Evolutionary conservation across 2,113 vertebrate species (phyloP), one percentile per base, ranked within the genome.

Genomic region (Oncorhynchus tshawytscha): DNA sequence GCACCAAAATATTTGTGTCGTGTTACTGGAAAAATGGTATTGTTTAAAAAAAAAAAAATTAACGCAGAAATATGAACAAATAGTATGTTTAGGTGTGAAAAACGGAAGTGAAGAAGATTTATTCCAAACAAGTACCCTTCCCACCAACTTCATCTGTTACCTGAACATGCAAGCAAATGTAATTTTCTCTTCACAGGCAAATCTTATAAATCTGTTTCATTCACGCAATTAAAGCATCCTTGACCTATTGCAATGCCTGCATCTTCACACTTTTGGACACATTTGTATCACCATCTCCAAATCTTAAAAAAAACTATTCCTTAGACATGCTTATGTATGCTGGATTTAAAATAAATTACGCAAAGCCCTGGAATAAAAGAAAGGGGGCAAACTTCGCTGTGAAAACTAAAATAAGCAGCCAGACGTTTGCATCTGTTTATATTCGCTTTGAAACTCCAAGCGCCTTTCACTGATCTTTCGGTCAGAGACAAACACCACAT

Each of bases 341-440:
- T 74, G 54, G 60, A 76, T 86, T 86, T 83, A 51, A 82, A 69
- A 87, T 85, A 78, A 87, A 69, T 73, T 72, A 73, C 65, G 81
- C 77, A 49, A 81, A 85, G 54, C 69, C 78, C 70, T 59, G 70
- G 67, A 82, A 88, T 71, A 82, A 76, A 78, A 74, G 51, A 82
- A 78, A 71, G 18, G 64, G 69, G 73, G 31, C 79, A 76, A 84
- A 82, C 68, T 82, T 70, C n/a, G 2, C 81, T 81, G 71, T 60
- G 64, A 82, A 83, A 81, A 69, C 70, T 77, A 70, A 88, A 87
- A 77, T 73, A 74, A 84, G 79, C 69, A 82, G 74, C 66, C 60
- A 76, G 71, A 76, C 67, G 62, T 71, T 70, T 64, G 72, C 81
- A 81, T 83, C 74, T 79, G 76, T 77, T 84, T 62, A 74, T 66